phyloP scores from a whole-genome alignment of 1,140 invertebrate genomes.

The Delia radicum region DNA sequence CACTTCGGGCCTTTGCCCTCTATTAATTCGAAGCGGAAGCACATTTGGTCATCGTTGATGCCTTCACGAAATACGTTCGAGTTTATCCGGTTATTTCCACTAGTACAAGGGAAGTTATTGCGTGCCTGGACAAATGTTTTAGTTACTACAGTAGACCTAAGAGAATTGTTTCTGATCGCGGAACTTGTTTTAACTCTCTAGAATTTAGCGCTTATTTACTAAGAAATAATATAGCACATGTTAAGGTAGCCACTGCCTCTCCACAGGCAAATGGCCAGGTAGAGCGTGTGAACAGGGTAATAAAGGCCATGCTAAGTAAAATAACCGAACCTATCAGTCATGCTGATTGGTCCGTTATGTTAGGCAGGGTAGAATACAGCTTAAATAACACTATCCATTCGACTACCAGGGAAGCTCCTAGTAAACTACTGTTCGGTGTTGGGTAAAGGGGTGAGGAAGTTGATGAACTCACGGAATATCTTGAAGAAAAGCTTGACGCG shows the following conservation, averaged over 20 bases:
- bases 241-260: background rate
- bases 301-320: constrained; percentile 2
- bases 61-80: constrained; percentile 33
- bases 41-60: constrained; percentile 53
- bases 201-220: background rate
- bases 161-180: constrained; percentile 12
- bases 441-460: background rate
- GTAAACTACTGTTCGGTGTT: background rate
- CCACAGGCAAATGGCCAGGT: constrained; percentile 15
- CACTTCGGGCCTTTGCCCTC: constrained; percentile 42
- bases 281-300: background rate
- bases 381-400: constrained; percentile 6
- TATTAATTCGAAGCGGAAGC: constrained; percentile 46
- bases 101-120: constrained; percentile 36
- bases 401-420: background rate
- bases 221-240: background rate
- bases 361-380: background rate
- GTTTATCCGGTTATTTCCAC: constrained; percentile 26
- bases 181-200: background rate
- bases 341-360: background rate
- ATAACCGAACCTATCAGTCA: background rate
- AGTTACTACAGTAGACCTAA: constrained; percentile 22
- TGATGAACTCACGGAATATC: background rate
- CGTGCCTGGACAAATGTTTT: constrained; percentile 31
- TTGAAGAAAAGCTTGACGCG: too few relatives aligned